These are phyloP conservation scores for Acanthosepion esculentum DNA, from an alignment of 2,888 invertebrate species.

Conservation along the genomic window DNA sequence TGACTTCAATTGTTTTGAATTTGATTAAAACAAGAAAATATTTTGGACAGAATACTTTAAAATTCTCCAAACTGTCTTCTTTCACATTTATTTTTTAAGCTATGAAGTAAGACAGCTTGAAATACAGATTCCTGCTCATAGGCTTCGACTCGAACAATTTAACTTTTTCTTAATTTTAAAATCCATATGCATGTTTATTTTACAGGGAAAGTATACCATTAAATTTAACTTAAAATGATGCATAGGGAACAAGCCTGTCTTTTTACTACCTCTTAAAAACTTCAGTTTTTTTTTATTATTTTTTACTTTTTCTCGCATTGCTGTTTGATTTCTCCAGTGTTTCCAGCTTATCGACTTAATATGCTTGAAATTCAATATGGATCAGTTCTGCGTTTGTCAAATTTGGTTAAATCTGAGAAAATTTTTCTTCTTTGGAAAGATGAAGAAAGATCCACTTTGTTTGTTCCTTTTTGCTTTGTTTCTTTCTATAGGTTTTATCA, in stretches of 20 bases:
- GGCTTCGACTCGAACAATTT: not conserved
- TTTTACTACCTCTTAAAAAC: not conserved
- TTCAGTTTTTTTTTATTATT: not conserved
- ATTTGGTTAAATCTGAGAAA: not conserved
- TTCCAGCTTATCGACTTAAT: conserved; percentile 18
- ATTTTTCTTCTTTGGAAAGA: not conserved
- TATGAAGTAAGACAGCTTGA: not conserved
- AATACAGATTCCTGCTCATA: not conserved
- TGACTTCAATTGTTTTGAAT: too few species aligned
- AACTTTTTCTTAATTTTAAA: too few species aligned
- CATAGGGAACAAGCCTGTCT: not conserved
- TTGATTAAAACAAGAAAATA: too few species aligned
- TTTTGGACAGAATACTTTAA: too few species aligned
- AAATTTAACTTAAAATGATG: not conserved
- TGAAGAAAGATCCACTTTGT: not conserved
- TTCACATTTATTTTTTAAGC: too few species aligned
- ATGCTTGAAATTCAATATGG: conserved; percentile 3
- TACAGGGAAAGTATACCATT: not conserved
- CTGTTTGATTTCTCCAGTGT: not conserved
- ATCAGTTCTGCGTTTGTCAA: not conserved
- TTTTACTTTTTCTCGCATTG: not conserved
- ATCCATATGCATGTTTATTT: too few species aligned
- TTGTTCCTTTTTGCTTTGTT: not conserved
- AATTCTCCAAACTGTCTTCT: too few species aligned
- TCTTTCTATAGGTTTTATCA: not conserved